A percentile compares a stretch with the other conserved stretches of the same genome.
Evolutionary conservation across 2,888 invertebrate species (phyloP).

Genomic region (Tupiocoris notatus): DNA sequence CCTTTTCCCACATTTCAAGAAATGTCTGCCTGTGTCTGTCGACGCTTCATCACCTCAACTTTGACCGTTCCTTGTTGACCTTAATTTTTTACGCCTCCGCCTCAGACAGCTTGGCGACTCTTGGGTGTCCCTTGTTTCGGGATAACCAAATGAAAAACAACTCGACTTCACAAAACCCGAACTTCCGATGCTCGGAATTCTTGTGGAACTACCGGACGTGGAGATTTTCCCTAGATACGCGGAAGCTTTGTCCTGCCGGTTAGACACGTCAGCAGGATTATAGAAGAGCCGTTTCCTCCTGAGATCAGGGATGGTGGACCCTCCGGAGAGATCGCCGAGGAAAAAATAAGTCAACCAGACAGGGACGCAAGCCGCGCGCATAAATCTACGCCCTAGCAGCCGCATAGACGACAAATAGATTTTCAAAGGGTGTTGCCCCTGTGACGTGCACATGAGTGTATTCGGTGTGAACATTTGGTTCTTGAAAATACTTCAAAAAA

Average conservation of each 20-base stretch:
- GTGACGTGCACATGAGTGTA: background rate
- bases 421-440: background rate
- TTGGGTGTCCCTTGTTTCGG: background rate
- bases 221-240: background rate
- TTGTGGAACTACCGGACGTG: background rate
- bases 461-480: background rate
- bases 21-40: too few species aligned
- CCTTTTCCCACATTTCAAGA: too few species aligned
- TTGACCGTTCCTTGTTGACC: too few species aligned
- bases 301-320: background rate
- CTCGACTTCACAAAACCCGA: background rate
- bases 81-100: too few species aligned
- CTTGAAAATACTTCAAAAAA: background rate
- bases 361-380: conserved; percentile 18
- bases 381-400: conserved; percentile 2
- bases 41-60: too few species aligned
- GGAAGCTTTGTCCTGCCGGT: conserved; percentile 11
- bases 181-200: background rate
- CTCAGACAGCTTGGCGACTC: background rate
- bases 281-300: conserved; percentile 1
- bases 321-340: conserved; percentile 12
- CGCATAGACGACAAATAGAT: conserved; percentile 14
- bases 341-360: conserved; percentile 1
- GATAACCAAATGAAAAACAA: background rate
- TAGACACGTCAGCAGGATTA: conserved; percentile 16